These are phyloP conservation scores for Odontamblyopus lacepedii DNA, from an alignment of 2,797 vertebrate genomes.

Conservation along the genomic window DNA sequence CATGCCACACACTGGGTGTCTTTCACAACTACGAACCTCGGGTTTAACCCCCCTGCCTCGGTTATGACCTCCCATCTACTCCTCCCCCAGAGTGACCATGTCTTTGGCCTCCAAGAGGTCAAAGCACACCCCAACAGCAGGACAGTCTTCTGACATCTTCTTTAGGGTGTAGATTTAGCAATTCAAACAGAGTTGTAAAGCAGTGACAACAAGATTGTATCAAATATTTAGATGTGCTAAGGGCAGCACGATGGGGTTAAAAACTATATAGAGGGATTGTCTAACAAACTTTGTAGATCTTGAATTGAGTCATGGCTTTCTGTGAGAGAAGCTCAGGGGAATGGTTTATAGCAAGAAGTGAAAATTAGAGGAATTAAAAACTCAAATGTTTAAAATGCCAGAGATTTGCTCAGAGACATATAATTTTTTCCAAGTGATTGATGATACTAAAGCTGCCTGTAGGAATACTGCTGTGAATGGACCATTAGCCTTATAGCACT, in stretches of 20 bases:
- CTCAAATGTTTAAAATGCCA: constrained; percentile 5
- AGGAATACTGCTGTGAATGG: constrained; percentile 37
- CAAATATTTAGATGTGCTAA: constrained; percentile 13
- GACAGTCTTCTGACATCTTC: constrained; percentile 65
- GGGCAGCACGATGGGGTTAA: constrained; percentile 3
- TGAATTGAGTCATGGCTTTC: too few species aligned
- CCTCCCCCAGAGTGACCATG: constrained; percentile 61
- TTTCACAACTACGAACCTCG: constrained; percentile 59
- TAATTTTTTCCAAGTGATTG: constrained; percentile 47
- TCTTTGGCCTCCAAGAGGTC: constrained; percentile 74
- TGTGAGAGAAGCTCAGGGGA: too few species aligned
- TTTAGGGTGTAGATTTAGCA: constrained; percentile 18
- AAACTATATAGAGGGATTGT: neutral
- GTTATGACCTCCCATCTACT: constrained; percentile 52
- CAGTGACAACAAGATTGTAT: constrained; percentile 9
- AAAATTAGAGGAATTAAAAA: neutral
- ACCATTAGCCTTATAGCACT: constrained; percentile 58
- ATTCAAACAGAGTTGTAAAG: constrained; percentile 33
- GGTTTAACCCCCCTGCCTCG: constrained; percentile 60
- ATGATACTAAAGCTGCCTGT: constrained; percentile 32
- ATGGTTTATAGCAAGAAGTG: neutral
- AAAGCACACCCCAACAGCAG: constrained; percentile 45
- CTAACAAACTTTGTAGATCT: too few species aligned
- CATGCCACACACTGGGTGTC: constrained; percentile 64
- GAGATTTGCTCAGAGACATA: constrained; percentile 12